phyloP scores from a whole-genome alignment of 2,888 invertebrate species.

The Anarsia innoxiella region DNA sequence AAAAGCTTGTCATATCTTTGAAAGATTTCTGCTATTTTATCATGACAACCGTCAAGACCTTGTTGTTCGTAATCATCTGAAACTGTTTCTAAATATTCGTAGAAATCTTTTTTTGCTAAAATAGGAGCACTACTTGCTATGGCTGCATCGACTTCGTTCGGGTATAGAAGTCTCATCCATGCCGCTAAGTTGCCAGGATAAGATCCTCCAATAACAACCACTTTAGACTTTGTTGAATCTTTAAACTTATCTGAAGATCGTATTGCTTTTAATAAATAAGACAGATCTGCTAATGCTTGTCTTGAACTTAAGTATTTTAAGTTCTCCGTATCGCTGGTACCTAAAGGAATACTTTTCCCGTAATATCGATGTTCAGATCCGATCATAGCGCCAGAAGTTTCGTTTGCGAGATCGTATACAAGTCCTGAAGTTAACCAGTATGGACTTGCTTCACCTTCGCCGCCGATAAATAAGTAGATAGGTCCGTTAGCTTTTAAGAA shows the following conservation, averaged over 20 bases:
- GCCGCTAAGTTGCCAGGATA: slow-evolving; percentile 61
- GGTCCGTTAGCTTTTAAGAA: slow-evolving; percentile 45
- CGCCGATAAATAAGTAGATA: slow-evolving; percentile 49
- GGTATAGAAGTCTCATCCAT: slow-evolving; percentile 53
- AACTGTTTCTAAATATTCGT: slow-evolving; percentile 55
- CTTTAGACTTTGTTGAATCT: slow-evolving; percentile 33
- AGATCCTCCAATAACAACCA: slow-evolving; percentile 56
- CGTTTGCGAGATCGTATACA: slow-evolving; percentile 48
- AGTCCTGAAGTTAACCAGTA: slow-evolving; percentile 42
- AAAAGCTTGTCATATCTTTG: slow-evolving; percentile 38
- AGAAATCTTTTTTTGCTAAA: slow-evolving; percentile 53
- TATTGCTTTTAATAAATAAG: slow-evolving; percentile 35
- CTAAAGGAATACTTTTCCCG: slow-evolving; percentile 50
- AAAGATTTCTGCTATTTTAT: slow-evolving; percentile 38
- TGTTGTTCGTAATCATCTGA: slow-evolving; percentile 47
- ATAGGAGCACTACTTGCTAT: slow-evolving; percentile 60
- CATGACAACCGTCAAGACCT: slow-evolving; percentile 45
- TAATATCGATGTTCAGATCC: slow-evolving; percentile 57
- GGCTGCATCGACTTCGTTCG: slow-evolving; percentile 50
- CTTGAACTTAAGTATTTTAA: slow-evolving; percentile 44
- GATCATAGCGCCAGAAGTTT: slow-evolving; percentile 56
- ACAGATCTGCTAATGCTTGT: slow-evolving; percentile 56
- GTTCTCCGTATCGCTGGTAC: slow-evolving; percentile 32
- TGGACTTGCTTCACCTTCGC: slow-evolving; percentile 40
- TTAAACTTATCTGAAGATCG: slow-evolving; percentile 32